Percentiles rank a stretch among this genome's conserved stretches.
These are phyloP conservation scores for Nothocercus nigrocapillus DNA, from an alignment of 2,113 vertebrate species.

Conservation along the genomic window DNA sequence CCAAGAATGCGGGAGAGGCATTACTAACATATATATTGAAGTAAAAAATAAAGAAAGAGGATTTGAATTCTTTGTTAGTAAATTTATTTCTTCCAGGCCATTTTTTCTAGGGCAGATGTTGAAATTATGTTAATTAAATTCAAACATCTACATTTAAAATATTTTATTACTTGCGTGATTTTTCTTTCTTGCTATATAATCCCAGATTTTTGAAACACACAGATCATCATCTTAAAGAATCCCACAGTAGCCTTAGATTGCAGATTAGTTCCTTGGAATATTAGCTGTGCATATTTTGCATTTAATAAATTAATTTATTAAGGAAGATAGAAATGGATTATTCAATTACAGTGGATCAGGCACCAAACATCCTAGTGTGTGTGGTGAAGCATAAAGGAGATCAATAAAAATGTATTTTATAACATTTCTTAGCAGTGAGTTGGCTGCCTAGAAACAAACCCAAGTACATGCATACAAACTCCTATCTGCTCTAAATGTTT, in stretches of 20 bases:
- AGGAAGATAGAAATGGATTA: slow-evolving; percentile 61
- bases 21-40: not conserved
- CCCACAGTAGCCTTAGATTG: slow-evolving; percentile 50
- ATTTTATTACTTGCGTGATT: not conserved
- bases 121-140: not conserved
- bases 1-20: not conserved
- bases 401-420: slow-evolving; percentile 14
- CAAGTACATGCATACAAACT: not conserved
- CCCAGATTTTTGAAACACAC: slow-evolving; percentile 19
- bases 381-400: not conserved
- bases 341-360: slow-evolving; percentile 50
- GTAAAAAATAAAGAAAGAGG: not conserved
- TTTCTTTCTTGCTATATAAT: not conserved
- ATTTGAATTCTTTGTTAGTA: not conserved
- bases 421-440: not conserved
- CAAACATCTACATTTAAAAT: not conserved
- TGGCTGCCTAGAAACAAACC: not conserved
- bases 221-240: slow-evolving; percentile 36
- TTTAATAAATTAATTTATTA: slow-evolving; percentile 72
- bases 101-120: not conserved
- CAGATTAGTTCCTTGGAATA: slow-evolving; percentile 58
- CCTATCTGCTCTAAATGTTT: not conserved
- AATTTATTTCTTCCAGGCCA: not conserved
- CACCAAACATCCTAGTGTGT: not conserved
- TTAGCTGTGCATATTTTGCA: slow-evolving; percentile 27